phyloP scores from a whole-genome alignment of 2,888 invertebrate genomes.

The Andrena minutula region DNA sequence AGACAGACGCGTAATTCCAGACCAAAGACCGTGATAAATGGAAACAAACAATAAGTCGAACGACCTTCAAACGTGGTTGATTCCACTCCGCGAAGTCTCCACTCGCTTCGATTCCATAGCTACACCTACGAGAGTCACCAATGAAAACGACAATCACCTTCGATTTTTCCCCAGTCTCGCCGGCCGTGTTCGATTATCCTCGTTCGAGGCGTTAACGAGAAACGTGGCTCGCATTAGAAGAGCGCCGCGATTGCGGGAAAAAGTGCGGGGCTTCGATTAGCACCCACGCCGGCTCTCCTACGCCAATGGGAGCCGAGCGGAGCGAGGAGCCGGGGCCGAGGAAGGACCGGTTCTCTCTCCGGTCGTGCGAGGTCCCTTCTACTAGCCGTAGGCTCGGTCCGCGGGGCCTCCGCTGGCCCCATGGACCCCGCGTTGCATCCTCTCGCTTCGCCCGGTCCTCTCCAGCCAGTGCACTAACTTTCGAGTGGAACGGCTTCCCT shows the following conservation, averaged over 20 bases:
- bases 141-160: conserved; percentile 11
- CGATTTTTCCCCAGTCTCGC: conserved; percentile 5
- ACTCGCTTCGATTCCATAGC: conserved; percentile 30
- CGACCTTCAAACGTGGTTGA: conserved; percentile 7
- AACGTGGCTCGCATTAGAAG: conserved; percentile 34
- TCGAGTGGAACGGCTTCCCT: conserved; percentile 44
- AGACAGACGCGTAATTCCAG: background rate
- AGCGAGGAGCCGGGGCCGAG: conserved; percentile 65
- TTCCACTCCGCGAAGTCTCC: background rate
- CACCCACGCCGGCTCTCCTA: conserved; percentile 75
- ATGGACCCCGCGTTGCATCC: conserved; percentile 55
- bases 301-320: conserved; percentile 77
- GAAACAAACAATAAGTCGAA: background rate
- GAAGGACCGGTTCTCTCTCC: conserved; percentile 79
- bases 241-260: conserved; percentile 45
- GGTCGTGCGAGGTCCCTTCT: conserved; percentile 68
- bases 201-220: conserved; percentile 42
- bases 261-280: conserved; percentile 58
- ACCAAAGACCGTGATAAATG: background rate
- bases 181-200: conserved; percentile 11
- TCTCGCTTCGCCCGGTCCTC: conserved; percentile 56
- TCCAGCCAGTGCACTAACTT: conserved; percentile 56
- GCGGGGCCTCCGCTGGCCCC: conserved; percentile 54
- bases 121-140: conserved; percentile 5
- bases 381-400: conserved; percentile 59